A percentile compares a stretch with the other conserved stretches of the same genome.
These are phyloP conservation scores for Hyaena hyaena DNA, from an alignment of 2,113 vertebrate species.

Conservation along the genomic window DNA sequence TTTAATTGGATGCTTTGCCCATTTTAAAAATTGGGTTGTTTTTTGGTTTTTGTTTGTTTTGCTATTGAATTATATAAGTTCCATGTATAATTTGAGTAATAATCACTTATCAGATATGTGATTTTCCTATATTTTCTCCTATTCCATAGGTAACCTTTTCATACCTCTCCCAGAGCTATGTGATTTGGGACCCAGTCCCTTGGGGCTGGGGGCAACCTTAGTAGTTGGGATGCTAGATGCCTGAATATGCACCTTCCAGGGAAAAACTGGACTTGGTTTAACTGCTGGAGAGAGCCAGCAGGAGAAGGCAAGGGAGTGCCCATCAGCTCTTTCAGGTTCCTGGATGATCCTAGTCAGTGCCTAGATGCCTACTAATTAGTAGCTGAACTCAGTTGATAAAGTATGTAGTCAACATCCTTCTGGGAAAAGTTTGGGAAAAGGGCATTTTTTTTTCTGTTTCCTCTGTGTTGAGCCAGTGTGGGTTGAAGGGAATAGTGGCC, in stretches of 20 bases:
- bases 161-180: neutral
- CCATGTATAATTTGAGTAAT: neutral
- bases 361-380: neutral
- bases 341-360: neutral
- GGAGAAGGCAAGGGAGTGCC: neutral
- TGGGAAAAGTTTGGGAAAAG: too few species aligned
- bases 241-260: neutral
- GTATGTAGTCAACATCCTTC: neutral
- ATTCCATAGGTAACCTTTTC: neutral
- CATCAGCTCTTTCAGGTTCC: neutral
- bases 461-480: neutral
- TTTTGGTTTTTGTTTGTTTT: neutral
- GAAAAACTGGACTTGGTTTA: neutral
- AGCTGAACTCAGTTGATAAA: neutral
- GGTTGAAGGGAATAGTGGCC: accelerated
- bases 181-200: neutral
- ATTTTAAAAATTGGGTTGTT: neutral
- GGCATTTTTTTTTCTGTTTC: neutral
- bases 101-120: neutral
- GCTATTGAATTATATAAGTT: neutral
- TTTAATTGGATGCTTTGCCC: neutral
- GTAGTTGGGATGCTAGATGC: neutral
- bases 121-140: neutral
- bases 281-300: neutral
- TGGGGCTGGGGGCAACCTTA: too few species aligned